phyloP scores from a whole-genome alignment of 1,140 invertebrate genomes.

The Tetramorium alpestre region DNA sequence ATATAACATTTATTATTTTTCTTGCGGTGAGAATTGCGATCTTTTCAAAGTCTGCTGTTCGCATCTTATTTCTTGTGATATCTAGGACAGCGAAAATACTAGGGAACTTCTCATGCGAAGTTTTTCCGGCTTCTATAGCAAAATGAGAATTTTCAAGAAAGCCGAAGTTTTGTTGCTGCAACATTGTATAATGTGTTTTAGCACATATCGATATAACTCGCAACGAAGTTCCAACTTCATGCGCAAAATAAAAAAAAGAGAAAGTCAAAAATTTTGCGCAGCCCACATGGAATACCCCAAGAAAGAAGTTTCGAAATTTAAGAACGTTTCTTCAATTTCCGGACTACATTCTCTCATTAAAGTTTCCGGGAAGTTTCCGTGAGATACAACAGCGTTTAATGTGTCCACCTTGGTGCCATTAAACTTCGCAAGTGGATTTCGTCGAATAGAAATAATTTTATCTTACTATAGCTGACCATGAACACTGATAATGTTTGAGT shows the following conservation, averaged over 20 bases:
- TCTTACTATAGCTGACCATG: background rate
- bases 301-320: conserved; percentile 49
- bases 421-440: conserved; percentile 37
- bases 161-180: conserved; percentile 34
- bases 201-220: conserved; percentile 40
- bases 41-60: background rate
- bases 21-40: background rate
- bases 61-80: conserved; percentile 27
- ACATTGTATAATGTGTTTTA: conserved; percentile 30
- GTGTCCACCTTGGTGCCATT: conserved; percentile 18
- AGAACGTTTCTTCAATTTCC: conserved; percentile 61
- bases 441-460: conserved; percentile 49
- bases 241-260: background rate
- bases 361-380: conserved; percentile 40
- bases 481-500: background rate
- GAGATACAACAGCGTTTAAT: conserved; percentile 55
- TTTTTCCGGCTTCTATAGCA: conserved; percentile 22
- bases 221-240: conserved; percentile 28
- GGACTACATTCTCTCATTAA: conserved; percentile 59
- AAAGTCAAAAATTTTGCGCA: conserved; percentile 38
- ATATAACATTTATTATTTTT: background rate
- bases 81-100: background rate
- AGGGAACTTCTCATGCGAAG: conserved; percentile 7
- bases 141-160: conserved; percentile 48
- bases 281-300: conserved; percentile 6